These are phyloP conservation scores for Hipposideros armiger DNA, from an alignment of 2,113 vertebrate species.

Conservation along the genomic window DNA sequence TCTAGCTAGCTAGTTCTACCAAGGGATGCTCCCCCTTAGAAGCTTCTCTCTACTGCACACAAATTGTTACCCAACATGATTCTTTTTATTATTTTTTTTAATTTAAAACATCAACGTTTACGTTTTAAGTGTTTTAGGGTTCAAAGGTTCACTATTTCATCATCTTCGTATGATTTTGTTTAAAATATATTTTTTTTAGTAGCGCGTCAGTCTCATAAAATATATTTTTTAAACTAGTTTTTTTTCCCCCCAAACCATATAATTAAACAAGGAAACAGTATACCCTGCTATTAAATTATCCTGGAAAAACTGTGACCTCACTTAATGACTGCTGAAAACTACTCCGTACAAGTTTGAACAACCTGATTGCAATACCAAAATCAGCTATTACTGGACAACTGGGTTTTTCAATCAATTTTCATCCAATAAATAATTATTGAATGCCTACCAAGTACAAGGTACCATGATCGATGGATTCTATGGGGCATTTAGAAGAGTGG, in stretches of 20 bases:
- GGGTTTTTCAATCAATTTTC: slow-evolving; percentile 46
- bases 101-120: slow-evolving; percentile 25
- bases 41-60: background rate
- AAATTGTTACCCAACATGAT: background rate
- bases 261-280: slow-evolving; percentile 57
- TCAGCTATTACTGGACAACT: background rate
- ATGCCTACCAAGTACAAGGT: background rate
- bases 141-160: slow-evolving; percentile 21
- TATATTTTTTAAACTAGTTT: background rate
- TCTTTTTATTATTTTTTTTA: background rate
- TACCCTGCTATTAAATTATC: slow-evolving; percentile 54
- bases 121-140: background rate
- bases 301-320: slow-evolving; percentile 52
- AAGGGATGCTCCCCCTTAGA: background rate
- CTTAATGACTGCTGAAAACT: background rate
- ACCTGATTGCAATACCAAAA: slow-evolving; percentile 42
- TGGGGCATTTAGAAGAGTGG: no score
- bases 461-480: background rate
- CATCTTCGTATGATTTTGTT: slow-evolving; percentile 22
- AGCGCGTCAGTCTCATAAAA: no score
- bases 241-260: background rate
- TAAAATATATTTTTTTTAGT: background rate
- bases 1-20: background rate
- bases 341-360: background rate
- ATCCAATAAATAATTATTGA: background rate